A percentile compares a stretch with the other conserved stretches of the same genome.
phyloP scores from a whole-genome alignment of 92 coral and sea anemone species.

The Siderastrea radians region DNA sequence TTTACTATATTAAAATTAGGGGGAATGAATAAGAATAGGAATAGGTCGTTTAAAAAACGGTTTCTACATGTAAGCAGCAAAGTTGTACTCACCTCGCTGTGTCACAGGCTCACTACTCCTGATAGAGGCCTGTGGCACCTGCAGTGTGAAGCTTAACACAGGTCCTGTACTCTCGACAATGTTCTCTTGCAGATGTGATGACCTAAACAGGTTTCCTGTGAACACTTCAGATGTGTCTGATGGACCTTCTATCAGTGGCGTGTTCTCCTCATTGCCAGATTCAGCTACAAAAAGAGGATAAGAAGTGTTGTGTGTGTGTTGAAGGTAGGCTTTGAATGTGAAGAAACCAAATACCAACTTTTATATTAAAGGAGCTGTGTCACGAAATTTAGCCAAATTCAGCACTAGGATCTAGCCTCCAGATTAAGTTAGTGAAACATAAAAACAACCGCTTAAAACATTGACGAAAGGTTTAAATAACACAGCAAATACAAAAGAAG shows the following conservation, averaged over 20 bases:
- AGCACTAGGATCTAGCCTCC: too few relatives aligned
- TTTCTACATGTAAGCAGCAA: not conserved
- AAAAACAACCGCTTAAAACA: too few relatives aligned
- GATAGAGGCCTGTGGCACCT: constrained; percentile 65
- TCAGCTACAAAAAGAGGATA: not conserved
- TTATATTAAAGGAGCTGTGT: too few relatives aligned
- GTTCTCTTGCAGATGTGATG: constrained; percentile 62
- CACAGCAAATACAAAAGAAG: too few relatives aligned
- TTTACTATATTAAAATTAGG: too few relatives aligned
- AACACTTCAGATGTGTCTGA: constrained; percentile 80
- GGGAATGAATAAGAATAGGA: too few relatives aligned
- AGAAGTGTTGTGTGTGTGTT: not conserved
- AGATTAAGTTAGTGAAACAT: too few relatives aligned
- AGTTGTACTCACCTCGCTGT: constrained; percentile 25
- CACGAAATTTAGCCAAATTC: too few relatives aligned
- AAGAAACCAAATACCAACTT: not conserved
- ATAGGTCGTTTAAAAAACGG: too few relatives aligned
- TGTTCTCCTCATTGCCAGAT: constrained; percentile 39
- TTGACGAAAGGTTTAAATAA: too few relatives aligned
- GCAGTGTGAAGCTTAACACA: constrained; percentile 78
- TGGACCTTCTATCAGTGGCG: constrained; percentile 89
- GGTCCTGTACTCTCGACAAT: constrained; percentile 78
- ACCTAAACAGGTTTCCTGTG: constrained; percentile 75
- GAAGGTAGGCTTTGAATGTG: not conserved
- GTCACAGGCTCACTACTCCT: constrained; percentile 29